Conservation (phyloP, 2,113 vertebrate genomes). For the Gorilla gorilla region DNA sequence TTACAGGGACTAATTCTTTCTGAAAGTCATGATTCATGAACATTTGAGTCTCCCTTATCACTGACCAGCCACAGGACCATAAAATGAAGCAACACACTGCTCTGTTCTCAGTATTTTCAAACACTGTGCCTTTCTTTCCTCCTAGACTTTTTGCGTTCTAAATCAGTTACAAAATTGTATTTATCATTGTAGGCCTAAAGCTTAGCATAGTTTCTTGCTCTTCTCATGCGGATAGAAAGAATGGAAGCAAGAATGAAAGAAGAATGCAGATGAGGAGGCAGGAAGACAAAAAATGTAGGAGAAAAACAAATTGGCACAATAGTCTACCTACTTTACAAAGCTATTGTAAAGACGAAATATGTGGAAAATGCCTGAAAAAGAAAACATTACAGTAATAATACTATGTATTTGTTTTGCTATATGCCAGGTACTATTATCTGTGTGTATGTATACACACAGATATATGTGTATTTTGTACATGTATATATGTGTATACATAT, state of each 20-base stretch:
- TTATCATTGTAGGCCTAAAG: neutral
- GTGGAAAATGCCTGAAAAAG: neutral
- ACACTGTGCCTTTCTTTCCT: neutral
- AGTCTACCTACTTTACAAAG: neutral
- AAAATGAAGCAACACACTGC: neutral
- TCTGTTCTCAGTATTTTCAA: neutral
- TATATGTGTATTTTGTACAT: too few relatives aligned
- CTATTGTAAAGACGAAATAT: neutral
- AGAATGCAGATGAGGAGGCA: neutral
- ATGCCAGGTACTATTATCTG: neutral
- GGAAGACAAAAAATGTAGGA: neutral
- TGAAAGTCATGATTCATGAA: neutral
- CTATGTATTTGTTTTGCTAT: neutral
- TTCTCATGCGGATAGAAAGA: neutral
- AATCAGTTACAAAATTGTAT: neutral
- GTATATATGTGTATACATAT: too few relatives aligned
- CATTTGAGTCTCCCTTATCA: neutral
- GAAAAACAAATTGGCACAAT: neutral
- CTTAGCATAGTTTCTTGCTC: neutral
- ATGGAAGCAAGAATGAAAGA: neutral
- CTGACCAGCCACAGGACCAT: neutral
- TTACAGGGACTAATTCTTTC: neutral
- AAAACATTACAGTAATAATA: neutral
- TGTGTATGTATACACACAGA: too few relatives aligned
- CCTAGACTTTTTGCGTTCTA: neutral